Conservation (phyloP, 2,797 vertebrate genomes). For the Pseudochaenichthys georgianus region DNA sequence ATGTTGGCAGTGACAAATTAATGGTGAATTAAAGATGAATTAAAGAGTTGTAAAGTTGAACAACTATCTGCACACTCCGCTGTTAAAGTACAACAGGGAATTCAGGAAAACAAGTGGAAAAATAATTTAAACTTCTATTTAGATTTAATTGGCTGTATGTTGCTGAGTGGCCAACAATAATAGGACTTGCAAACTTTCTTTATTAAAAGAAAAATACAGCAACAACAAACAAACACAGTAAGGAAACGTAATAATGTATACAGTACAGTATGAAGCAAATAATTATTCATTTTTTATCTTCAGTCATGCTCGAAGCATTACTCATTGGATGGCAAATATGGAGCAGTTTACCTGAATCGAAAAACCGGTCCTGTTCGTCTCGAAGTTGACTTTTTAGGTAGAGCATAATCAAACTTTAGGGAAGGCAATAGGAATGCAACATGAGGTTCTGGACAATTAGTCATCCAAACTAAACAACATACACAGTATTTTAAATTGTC, state of each 20-base stretch:
- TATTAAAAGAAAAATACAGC: background rate
- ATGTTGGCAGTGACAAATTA: conserved; percentile 3
- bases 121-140: background rate
- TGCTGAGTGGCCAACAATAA: background rate
- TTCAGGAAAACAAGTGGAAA: background rate
- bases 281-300: no score
- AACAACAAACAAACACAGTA: background rate
- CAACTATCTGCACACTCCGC: background rate
- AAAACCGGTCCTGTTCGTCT: no score
- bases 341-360: no score
- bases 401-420: no score
- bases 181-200: background rate
- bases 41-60: background rate
- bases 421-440: background rate
- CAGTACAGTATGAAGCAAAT: background rate
- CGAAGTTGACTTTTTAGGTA: no score
- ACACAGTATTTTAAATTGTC: background rate
- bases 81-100: background rate
- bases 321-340: no score
- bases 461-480: background rate
- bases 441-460: background rate
- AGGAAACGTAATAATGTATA: background rate
- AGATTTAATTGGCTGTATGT: background rate
- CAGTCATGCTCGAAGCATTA: no score
- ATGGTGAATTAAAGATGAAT: background rate